phyloP scores from a whole-genome alignment of 2,797 vertebrate species.

The Melanotaenia nigrans region DNA sequence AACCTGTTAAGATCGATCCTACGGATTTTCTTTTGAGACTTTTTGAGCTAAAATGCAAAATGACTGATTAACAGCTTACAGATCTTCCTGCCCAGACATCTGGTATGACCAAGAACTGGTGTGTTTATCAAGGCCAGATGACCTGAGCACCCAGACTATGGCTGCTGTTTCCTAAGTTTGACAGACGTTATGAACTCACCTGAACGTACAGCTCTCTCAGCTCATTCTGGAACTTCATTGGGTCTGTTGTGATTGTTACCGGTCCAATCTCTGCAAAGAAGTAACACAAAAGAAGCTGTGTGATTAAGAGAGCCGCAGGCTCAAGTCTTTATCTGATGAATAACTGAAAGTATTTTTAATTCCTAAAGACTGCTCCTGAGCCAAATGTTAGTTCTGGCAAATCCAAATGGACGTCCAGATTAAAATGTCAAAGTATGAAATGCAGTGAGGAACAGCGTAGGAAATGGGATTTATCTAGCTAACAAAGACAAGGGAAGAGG shows the following conservation, averaged over 20 bases:
- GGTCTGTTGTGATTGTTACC: constrained; percentile 98
- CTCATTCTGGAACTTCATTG: constrained; percentile 98
- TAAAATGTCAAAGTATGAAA: constrained; percentile 67
- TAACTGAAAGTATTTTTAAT: constrained; percentile 53
- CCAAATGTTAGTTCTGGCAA: constrained; percentile 75
- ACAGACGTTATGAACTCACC: constrained; percentile 83
- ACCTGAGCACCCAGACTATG: constrained; percentile 31
- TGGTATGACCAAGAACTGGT: constrained; percentile 22
- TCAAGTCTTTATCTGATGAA: constrained; percentile 43
- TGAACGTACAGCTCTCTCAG: constrained; percentile 97
- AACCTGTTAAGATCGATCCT: not conserved
- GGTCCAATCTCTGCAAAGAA: constrained; percentile 93
- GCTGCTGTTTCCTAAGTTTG: constrained; percentile 19
- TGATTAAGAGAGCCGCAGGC: constrained; percentile 47
- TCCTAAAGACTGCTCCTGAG: constrained; percentile 43
- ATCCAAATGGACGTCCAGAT: constrained; percentile 52
- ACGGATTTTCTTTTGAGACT: constrained; percentile 2
- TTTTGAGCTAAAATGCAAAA: constrained; percentile 16
- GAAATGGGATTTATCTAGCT: constrained; percentile 47
- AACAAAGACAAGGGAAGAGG: constrained; percentile 21
- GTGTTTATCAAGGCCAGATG: constrained; percentile 52
- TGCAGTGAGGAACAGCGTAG: constrained; percentile 44
- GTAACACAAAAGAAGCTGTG: constrained; percentile 46
- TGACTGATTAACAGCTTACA: constrained; percentile 32
- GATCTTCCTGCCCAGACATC: constrained; percentile 30